phyloP scores from a whole-genome alignment of 2,113 vertebrate species.

The Coryphaenoides rupestris region DNA sequence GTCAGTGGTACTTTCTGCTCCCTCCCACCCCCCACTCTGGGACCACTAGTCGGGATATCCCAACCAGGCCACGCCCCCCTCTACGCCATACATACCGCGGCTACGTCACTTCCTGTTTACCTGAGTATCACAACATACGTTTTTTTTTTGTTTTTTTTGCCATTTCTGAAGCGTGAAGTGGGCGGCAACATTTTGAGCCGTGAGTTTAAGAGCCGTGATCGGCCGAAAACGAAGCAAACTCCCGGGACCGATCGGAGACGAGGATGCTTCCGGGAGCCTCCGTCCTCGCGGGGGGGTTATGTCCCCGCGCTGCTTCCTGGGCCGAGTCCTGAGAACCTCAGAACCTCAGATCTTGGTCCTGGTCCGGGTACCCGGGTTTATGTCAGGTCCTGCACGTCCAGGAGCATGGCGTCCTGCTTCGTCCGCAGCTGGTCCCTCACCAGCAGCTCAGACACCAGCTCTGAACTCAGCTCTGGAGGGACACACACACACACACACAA shows the following conservation, averaged over 20 bases:
- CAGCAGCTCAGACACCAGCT: constrained; percentile 69
- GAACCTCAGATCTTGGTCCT: not conserved
- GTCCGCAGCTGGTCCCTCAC: constrained; percentile 71
- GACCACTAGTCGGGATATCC: not conserved
- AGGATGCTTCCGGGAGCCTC: not conserved
- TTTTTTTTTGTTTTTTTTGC: no score
- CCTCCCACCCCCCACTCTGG: not conserved
- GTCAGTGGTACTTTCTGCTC: not conserved
- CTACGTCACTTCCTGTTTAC: constrained; percentile 3
- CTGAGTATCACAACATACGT: not conserved
- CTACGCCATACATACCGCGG: no score
- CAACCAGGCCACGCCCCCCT: no score
- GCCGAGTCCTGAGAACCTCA: not conserved
- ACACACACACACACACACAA: not conserved
- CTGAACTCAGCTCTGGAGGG: constrained; percentile 66
- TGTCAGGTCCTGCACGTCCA: constrained; percentile 76
- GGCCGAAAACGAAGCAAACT: not conserved
- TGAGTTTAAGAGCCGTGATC: not conserved
- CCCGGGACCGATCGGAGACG: not conserved
- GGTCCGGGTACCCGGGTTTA: constrained; percentile 16
- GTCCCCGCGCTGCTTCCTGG: not conserved
- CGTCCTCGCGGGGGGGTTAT: not conserved
- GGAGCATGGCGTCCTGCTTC: constrained; percentile 74
- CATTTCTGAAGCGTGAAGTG: not conserved
- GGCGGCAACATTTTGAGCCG: not conserved